Evolutionary conservation across 2,888 invertebrate species (phyloP).

Genomic region (Brachylomia viminalis): DNA sequence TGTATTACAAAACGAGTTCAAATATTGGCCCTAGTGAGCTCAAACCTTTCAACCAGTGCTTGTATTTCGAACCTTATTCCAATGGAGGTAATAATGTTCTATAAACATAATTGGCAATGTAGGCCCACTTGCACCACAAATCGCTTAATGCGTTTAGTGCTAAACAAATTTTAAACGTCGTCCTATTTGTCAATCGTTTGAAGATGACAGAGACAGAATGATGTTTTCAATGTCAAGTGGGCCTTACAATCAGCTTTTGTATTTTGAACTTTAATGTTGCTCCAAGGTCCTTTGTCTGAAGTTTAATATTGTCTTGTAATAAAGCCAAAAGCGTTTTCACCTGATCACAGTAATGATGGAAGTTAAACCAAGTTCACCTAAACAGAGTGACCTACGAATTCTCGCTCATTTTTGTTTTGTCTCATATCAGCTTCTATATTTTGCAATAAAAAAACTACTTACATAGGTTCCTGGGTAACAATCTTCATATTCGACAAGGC

Average conservation of each 20-base stretch:
- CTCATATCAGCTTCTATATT: neutral
- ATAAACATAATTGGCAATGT: no score
- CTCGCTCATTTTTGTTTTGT: neutral
- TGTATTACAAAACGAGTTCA: neutral
- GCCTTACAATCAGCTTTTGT: neutral
- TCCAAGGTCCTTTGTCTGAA: no score
- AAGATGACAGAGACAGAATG: no score
- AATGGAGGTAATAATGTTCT: neutral
- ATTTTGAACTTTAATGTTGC: no score
- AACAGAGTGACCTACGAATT: neutral
- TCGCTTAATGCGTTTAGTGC: no score
- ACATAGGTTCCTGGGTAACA: conserved; percentile 89
- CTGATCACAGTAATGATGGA: neutral
- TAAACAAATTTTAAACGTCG: no score
- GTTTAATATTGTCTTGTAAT: neutral
- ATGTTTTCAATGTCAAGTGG: neutral
- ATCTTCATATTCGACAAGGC: conserved; percentile 94
- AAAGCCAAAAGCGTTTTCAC: neutral
- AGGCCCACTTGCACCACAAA: no score
- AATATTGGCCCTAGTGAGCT: neutral
- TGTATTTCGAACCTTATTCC: neutral
- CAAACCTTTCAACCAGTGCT: neutral
- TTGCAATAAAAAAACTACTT: conserved; percentile 71
- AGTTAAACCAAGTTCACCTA: neutral
- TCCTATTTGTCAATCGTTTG: no score